phyloP scores from a whole-genome alignment of 1,140 invertebrate species.

The Schlechtendalia chinensis region DNA sequence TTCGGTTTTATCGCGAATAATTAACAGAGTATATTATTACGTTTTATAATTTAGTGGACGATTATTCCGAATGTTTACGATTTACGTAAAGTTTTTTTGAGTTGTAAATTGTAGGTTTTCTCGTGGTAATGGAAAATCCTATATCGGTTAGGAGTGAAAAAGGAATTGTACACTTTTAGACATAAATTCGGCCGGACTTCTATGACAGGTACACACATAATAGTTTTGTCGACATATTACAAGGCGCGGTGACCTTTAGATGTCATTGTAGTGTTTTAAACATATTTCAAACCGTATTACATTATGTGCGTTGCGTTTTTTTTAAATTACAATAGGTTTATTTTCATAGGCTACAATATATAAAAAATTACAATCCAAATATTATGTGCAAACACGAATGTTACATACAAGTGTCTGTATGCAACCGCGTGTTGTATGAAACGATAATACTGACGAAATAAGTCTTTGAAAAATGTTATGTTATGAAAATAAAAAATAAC shows the following conservation, averaged over 20 bases:
- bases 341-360: neutral
- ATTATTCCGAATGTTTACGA: no score
- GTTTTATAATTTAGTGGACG: neutral
- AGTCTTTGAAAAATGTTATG: slow-evolving; percentile 8
- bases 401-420: neutral
- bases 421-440: neutral
- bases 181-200: no score
- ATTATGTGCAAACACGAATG: slow-evolving; percentile 36
- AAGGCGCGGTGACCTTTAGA: slow-evolving; percentile 5
- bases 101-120: no score
- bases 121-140: no score
- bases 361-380: slow-evolving; percentile 13
- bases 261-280: neutral
- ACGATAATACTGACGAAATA: neutral
- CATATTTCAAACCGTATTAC: neutral
- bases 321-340: slow-evolving; percentile 11
- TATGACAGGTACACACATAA: neutral
- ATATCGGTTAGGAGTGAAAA: no score
- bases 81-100: no score
- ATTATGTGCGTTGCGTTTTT: neutral
- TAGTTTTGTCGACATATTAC: neutral
- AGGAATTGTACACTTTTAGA: no score
- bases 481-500: slow-evolving; percentile 18
- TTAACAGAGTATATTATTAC: no score
- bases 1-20: neutral